Conservation (phyloP, 2,888 invertebrate species). For the Cerastis rubricosa region DNA sequence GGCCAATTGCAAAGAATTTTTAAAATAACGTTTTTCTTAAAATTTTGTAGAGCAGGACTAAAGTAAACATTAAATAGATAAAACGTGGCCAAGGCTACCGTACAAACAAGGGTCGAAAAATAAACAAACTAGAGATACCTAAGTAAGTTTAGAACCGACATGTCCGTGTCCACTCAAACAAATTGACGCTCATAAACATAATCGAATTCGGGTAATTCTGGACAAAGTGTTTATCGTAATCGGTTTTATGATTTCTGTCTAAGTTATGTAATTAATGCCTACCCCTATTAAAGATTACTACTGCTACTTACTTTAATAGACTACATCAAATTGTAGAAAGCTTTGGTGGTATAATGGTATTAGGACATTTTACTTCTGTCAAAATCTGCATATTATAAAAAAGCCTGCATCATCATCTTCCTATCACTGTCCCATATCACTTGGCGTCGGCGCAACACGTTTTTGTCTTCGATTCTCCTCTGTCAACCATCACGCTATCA, state of each 20-base stretch:
- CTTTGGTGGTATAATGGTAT: neutral
- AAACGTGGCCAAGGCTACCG: conserved; percentile 43
- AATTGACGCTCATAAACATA: conserved; percentile 14
- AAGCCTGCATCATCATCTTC: too few relatives aligned
- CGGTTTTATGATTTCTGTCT: neutral
- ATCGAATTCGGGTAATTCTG: neutral
- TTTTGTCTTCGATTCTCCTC: too few relatives aligned
- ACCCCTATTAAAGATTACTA: neutral
- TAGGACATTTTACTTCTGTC: neutral
- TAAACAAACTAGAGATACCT: conserved; percentile 48
- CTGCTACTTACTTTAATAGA: too few relatives aligned
- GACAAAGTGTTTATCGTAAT: neutral
- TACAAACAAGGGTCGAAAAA: conserved; percentile 56
- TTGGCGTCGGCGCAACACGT: too few relatives aligned
- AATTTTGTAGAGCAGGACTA: conserved; percentile 7
- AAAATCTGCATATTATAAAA: neutral
- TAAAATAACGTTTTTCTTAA: conserved; percentile 1
- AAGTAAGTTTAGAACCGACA: conserved; percentile 3
- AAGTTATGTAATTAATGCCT: neutral
- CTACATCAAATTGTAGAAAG: neutral
- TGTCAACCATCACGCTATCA: too few relatives aligned
- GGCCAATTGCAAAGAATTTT: neutral
- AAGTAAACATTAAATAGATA: conserved; percentile 42
- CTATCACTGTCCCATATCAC: too few relatives aligned
- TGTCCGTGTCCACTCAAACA: conserved; percentile 38